Evolutionary conservation across 2,113 vertebrate genomes (phyloP).

Genomic region (Xenopus borealis): DNA sequence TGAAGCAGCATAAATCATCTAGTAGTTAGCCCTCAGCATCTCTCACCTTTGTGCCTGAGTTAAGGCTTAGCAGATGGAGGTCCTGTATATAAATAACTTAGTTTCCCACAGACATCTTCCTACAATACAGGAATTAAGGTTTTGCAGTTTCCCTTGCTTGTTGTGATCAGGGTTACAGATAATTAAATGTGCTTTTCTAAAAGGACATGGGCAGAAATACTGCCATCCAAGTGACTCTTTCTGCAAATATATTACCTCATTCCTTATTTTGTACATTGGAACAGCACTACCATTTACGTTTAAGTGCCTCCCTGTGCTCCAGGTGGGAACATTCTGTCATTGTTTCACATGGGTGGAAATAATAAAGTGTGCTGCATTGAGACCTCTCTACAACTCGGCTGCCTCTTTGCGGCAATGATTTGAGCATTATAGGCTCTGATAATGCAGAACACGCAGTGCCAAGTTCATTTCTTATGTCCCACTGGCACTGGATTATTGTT

Average conservation of each 20-base stretch:
- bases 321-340: constrained; percentile 34
- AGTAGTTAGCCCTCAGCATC: too few species aligned
- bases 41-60: too few species aligned
- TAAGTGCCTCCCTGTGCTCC: constrained; percentile 20
- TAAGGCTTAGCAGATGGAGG: too few species aligned
- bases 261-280: constrained; percentile 21
- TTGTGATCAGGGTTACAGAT: too few species aligned
- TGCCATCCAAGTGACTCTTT: not conserved
- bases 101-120: too few species aligned
- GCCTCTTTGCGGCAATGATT: constrained; percentile 16
- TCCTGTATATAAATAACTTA: too few species aligned
- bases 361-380: constrained; percentile 4
- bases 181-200: not conserved
- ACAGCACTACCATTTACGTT: constrained; percentile 16
- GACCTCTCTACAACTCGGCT: constrained; percentile 18
- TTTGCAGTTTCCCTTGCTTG: too few species aligned
- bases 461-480: too few species aligned
- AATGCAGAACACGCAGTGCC: not conserved
- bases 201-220: not conserved
- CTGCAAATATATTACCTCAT: constrained; percentile 18
- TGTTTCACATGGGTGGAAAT: constrained; percentile 32
- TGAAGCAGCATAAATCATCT: too few species aligned
- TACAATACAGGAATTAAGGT: too few species aligned
- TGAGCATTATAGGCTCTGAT: constrained; percentile 13
- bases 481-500: too few species aligned